Percentiles rank a stretch among this genome's conserved stretches.
Conservation (phyloP, 1,140 invertebrate species). For the Aphelinus certus region DNA sequence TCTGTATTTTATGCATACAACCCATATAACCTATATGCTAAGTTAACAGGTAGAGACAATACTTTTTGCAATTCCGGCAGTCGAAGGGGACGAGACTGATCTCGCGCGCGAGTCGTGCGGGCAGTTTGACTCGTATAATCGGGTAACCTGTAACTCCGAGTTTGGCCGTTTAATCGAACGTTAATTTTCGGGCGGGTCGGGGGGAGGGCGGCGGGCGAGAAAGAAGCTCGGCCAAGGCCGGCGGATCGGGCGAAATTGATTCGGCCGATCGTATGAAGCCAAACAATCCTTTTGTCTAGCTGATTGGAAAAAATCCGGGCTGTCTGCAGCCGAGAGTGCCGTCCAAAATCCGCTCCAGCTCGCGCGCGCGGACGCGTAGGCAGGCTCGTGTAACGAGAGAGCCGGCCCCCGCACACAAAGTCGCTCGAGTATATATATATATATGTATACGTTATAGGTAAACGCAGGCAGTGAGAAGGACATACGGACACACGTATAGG, state of each 20-base stretch:
- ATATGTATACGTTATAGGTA: conserved; percentile 49
- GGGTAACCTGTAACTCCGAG: background rate
- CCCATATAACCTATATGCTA: too few species aligned
- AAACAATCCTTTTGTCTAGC: conserved; percentile 44
- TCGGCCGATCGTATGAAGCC: conserved; percentile 38
- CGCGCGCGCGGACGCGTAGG: conserved; percentile 43
- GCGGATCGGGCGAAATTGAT: conserved; percentile 34
- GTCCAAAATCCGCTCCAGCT: conserved; percentile 46
- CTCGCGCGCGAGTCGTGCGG: background rate
- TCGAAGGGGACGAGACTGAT: background rate
- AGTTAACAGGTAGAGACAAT: too few species aligned
- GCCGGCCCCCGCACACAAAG: conserved; percentile 41
- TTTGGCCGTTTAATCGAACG: conserved; percentile 35
- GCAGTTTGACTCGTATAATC: background rate
- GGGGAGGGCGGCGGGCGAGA: background rate
- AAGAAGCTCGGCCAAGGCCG: background rate
- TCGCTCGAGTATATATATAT: conserved; percentile 9
- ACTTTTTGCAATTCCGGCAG: background rate
- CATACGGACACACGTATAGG: background rate
- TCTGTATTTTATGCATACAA: too few species aligned
- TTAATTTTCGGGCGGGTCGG: conserved; percentile 30
- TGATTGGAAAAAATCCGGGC: conserved; percentile 40
- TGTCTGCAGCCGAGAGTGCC: conserved; percentile 41
- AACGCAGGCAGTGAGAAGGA: conserved; percentile 50
- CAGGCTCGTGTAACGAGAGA: conserved; percentile 25